A percentile compares a stretch with the other conserved stretches of the same genome.
phyloP scores from a whole-genome alignment of 2,113 vertebrate genomes.

The Eupsittula cactorum region DNA sequence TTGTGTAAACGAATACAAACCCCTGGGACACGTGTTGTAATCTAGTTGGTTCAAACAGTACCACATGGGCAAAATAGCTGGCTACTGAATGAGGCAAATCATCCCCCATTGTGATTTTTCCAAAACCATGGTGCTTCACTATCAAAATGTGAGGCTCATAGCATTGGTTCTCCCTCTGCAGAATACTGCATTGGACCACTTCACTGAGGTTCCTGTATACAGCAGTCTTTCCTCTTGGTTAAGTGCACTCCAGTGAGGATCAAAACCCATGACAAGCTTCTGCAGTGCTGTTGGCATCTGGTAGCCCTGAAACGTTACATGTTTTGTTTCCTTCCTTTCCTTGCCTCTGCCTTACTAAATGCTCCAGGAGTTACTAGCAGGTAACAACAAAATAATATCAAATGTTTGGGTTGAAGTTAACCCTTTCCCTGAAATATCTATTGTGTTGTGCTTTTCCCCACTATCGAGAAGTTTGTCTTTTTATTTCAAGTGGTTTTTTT shows the following conservation, averaged over 20 bases:
- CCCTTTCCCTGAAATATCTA: not conserved
- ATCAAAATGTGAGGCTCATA: not conserved
- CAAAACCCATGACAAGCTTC: not conserved
- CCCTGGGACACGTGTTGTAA: not conserved
- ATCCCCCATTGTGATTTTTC: not conserved
- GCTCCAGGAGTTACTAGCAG: not conserved
- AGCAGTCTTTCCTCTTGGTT: not conserved
- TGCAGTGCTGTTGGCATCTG: not conserved
- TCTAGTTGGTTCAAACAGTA: not conserved
- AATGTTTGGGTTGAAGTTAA: not conserved
- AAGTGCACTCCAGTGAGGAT: not conserved
- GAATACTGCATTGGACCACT: not conserved
- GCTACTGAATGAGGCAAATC: not conserved
- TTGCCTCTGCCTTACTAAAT: not conserved
- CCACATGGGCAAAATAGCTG: not conserved
- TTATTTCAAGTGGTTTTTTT: not conserved
- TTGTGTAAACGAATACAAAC: not conserved
- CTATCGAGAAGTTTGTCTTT: not conserved
- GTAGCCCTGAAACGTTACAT: not conserved
- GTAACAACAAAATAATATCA: not conserved
- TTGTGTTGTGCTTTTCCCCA: rapidly evolving
- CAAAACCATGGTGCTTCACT: not conserved
- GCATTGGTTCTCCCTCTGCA: not conserved
- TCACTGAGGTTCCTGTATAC: not conserved
- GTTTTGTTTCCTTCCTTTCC: not conserved